Evolutionary conservation across 2,797 vertebrate genomes (phyloP).

Genomic region (Streptopelia turtur): DNA sequence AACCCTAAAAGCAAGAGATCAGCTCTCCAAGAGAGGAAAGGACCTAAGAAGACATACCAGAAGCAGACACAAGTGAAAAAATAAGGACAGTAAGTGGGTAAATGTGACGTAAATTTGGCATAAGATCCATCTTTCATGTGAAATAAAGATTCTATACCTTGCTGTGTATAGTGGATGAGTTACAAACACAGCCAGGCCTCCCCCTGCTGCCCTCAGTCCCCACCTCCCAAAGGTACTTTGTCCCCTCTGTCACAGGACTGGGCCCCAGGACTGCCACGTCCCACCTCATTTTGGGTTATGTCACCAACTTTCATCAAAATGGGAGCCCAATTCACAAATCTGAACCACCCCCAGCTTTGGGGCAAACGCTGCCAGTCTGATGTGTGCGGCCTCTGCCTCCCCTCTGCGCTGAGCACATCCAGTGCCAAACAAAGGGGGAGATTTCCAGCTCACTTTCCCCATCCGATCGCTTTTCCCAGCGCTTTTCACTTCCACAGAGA

Average conservation of each 20-base stretch:
- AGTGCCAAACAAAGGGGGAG: background rate
- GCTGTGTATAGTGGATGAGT: fast-evolving
- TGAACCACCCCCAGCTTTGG: background rate
- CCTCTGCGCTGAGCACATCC: fast-evolving
- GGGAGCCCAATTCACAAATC: background rate
- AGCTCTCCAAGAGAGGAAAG: background rate
- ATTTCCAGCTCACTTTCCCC: no score
- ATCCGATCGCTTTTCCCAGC: background rate
- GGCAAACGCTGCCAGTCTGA: background rate
- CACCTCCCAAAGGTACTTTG: background rate
- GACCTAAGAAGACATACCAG: background rate
- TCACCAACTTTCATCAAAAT: background rate
- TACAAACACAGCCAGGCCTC: background rate
- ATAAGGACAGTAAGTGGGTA: background rate
- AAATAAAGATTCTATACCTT: background rate
- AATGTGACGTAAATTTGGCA: fast-evolving
- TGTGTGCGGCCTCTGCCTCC: no score
- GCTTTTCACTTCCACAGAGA: background rate
- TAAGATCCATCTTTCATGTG: background rate
- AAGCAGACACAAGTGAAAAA: background rate
- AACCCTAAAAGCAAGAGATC: background rate
- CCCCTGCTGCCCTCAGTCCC: background rate
- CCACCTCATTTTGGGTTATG: background rate
- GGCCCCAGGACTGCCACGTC: background rate
- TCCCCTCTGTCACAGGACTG: background rate